Evolutionary conservation across 2,888 invertebrate species (phyloP).

Genomic region (Meteorus colon): DNA sequence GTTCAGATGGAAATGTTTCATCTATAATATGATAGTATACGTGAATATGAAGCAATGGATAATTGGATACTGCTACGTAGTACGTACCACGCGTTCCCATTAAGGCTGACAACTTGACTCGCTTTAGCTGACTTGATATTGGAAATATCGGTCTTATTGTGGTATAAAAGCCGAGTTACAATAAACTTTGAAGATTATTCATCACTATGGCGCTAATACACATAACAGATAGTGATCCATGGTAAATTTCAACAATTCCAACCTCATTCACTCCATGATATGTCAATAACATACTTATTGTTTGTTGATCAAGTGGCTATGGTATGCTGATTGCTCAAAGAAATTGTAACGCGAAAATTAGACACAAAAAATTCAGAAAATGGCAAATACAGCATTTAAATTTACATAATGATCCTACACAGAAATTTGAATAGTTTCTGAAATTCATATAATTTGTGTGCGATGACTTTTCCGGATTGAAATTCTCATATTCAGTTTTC

Average conservation of each 20-base stretch:
- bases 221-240: slow-evolving; percentile 68
- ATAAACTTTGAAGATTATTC: slow-evolving; percentile 37
- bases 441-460: too few relatives aligned
- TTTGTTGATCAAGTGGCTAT: not conserved
- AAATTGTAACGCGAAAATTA: too few relatives aligned
- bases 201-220: slow-evolving; percentile 67
- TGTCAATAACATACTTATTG: not conserved
- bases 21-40: not conserved
- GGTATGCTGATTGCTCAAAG: too few relatives aligned
- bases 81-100: slow-evolving; percentile 37
- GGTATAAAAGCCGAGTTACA: not conserved
- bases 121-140: not conserved
- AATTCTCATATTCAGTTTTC: too few relatives aligned
- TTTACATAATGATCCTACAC: too few relatives aligned
- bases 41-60: not conserved
- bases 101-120: slow-evolving; percentile 27
- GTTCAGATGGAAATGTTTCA: not conserved
- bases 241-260: slow-evolving; percentile 56
- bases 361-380: too few relatives aligned
- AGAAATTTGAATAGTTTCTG: too few relatives aligned
- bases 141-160: not conserved
- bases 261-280: slow-evolving; percentile 16
- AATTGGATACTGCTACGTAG: not conserved
- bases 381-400: too few relatives aligned
- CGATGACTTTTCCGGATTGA: too few relatives aligned